Percentiles rank a stretch among this genome's conserved stretches.
Conservation (phyloP, 2,888 invertebrate genomes). For the Geophilus truncorum region DNA sequence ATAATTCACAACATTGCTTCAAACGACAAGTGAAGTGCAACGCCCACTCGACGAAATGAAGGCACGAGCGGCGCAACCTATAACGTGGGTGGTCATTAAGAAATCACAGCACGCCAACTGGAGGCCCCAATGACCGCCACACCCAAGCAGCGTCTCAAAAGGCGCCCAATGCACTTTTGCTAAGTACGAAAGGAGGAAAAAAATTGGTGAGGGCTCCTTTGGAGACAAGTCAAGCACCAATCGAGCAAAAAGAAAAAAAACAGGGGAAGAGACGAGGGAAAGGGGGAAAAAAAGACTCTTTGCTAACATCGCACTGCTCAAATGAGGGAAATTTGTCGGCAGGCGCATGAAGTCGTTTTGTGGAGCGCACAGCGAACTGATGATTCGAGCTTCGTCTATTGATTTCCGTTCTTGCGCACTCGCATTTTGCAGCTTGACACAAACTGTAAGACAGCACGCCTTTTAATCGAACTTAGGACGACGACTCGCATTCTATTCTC, state of each 20-base stretch:
- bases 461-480: constrained; percentile 12
- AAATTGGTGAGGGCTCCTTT: background rate
- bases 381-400: constrained; percentile 24
- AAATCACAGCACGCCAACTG: constrained; percentile 24
- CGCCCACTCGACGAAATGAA: constrained; percentile 8
- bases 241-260: background rate
- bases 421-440: constrained; percentile 17
- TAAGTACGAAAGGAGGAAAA: background rate
- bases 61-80: background rate
- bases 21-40: background rate
- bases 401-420: background rate
- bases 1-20: constrained; percentile 2
- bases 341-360: constrained; percentile 25
- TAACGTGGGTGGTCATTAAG: constrained; percentile 21
- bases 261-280: background rate
- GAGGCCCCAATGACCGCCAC: constrained; percentile 25
- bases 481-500: background rate
- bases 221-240: constrained; percentile 23
- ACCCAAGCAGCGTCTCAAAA: constrained; percentile 12
- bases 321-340: constrained; percentile 25
- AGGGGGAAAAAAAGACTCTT: background rate
- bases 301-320: background rate
- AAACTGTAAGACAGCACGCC: constrained; percentile 6
- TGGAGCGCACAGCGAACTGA: constrained; percentile 3
- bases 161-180: constrained; percentile 19